phyloP scores from a whole-genome alignment of 2,888 invertebrate species.

The Odontothrips loti region DNA sequence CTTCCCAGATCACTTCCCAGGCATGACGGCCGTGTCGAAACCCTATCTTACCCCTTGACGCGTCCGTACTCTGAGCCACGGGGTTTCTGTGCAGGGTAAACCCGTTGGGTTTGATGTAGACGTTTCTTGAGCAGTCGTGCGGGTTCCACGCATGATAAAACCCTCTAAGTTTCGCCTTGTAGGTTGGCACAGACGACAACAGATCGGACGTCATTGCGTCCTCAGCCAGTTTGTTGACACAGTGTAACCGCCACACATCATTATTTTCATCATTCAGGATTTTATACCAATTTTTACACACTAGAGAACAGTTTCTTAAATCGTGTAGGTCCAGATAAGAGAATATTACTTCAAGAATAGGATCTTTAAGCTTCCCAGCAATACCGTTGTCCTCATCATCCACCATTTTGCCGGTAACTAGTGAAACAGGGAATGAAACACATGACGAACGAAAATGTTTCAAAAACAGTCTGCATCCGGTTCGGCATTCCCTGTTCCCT shows the following conservation, averaged over 20 bases:
- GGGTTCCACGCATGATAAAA: slow-evolving; percentile 96
- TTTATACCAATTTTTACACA: slow-evolving; percentile 89
- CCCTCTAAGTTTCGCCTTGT: slow-evolving; percentile 89
- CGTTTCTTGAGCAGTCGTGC: slow-evolving; percentile 93
- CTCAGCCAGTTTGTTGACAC: slow-evolving; percentile 78
- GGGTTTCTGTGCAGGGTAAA: slow-evolving; percentile 98
- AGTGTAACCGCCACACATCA: slow-evolving; percentile 91
- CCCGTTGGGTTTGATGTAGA: slow-evolving; percentile 93
- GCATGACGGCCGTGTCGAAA: slow-evolving; percentile 90
- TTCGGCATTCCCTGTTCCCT: slow-evolving; percentile 30
- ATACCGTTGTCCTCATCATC: slow-evolving; percentile 49
- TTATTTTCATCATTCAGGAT: slow-evolving; percentile 89
- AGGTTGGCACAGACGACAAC: slow-evolving; percentile 79
- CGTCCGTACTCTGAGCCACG: slow-evolving; percentile 97
- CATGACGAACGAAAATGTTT: slow-evolving; percentile 30
- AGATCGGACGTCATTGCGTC: slow-evolving; percentile 87
- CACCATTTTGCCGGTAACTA: slow-evolving; percentile 51
- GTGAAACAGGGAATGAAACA: slow-evolving; percentile 34
- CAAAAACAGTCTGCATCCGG: slow-evolving; percentile 33
- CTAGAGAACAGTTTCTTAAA: slow-evolving; percentile 81
- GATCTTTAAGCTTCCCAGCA: slow-evolving; percentile 66
- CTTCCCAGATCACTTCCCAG: slow-evolving; percentile 99
- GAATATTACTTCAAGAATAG: slow-evolving; percentile 84
- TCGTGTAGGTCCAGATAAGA: slow-evolving; percentile 84
- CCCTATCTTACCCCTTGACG: slow-evolving; percentile 83